Conservation (phyloP, 2,113 vertebrate genomes). For the Macrotis lagotis region DNA sequence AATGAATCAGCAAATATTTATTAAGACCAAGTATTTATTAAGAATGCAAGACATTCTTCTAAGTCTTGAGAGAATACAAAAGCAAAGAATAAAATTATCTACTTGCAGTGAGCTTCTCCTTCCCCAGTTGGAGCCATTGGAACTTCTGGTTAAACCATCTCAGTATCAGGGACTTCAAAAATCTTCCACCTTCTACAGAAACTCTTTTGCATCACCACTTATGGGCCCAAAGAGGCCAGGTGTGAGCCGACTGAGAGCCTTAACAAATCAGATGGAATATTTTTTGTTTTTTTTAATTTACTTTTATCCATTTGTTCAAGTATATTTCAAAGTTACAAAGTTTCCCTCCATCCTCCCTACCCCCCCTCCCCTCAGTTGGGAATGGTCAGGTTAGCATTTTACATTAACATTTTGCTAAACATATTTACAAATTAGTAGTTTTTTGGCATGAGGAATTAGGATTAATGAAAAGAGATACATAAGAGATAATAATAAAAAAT, state of each 20-base stretch:
- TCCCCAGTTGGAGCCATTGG: background rate
- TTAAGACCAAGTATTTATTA: background rate
- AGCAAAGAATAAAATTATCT: background rate
- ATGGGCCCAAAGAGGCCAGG: background rate
- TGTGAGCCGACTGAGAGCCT: background rate
- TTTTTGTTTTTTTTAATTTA: no score
- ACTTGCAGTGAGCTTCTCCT: background rate
- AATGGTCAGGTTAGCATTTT: no score
- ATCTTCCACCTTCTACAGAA: background rate
- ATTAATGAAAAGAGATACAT: no score
- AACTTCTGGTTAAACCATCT: background rate
- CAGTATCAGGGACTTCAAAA: background rate
- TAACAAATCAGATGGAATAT: no score
- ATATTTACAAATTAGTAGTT: no score
- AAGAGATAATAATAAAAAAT: no score
- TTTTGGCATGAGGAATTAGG: no score
- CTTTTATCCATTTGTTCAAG: no score
- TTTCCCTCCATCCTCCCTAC: no score
- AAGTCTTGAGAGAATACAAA: background rate
- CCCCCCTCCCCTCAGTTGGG: no score
- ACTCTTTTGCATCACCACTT: background rate
- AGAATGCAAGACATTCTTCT: background rate
- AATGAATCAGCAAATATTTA: background rate
- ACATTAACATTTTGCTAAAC: no score
- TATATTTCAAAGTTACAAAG: no score